Evolutionary conservation across 2,888 invertebrate genomes (phyloP).

Genomic region (Pycnomerus fuliginosus): DNA sequence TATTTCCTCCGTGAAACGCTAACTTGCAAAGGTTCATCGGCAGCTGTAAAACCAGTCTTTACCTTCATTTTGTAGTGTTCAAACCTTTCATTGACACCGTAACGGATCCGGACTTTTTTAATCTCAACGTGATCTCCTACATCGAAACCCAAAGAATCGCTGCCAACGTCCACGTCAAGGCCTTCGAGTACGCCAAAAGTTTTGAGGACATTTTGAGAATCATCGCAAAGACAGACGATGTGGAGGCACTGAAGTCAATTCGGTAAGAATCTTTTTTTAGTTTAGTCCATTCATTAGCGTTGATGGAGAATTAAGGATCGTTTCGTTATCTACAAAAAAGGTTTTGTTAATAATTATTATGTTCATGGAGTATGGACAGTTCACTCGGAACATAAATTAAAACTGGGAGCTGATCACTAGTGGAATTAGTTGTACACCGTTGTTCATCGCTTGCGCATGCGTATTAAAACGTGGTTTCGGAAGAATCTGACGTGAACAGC

Average conservation of each 20-base stretch:
- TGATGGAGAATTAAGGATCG: too few relatives aligned
- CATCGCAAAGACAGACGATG: slow-evolving; percentile 76
- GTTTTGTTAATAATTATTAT: too few relatives aligned
- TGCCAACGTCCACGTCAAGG: slow-evolving; percentile 75
- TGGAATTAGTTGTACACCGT: too few relatives aligned
- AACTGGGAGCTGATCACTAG: too few relatives aligned
- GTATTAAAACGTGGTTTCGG: too few relatives aligned
- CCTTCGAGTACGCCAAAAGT: slow-evolving; percentile 84
- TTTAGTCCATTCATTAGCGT: too few relatives aligned
- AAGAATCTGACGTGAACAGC: too few relatives aligned
- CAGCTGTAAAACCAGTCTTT: too few relatives aligned
- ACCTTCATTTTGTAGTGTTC: slow-evolving; percentile 62
- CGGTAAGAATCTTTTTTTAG: slow-evolving; percentile 56
- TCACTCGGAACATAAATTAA: too few relatives aligned
- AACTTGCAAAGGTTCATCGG: slow-evolving; percentile 71
- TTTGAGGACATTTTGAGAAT: slow-evolving; percentile 87
- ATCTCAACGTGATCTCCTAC: slow-evolving; percentile 81
- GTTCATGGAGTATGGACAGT: too few relatives aligned
- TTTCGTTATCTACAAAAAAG: too few relatives aligned
- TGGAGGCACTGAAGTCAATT: slow-evolving; percentile 81
- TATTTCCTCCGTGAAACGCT: slow-evolving; percentile 81
- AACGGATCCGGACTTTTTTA: slow-evolving; percentile 89
- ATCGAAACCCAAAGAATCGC: slow-evolving; percentile 78
- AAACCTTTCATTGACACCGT: slow-evolving; percentile 80
- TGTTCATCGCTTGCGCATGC: too few relatives aligned